Evolutionary conservation across 2,113 vertebrate species (phyloP).

Genomic region (Empidonax traillii): DNA sequence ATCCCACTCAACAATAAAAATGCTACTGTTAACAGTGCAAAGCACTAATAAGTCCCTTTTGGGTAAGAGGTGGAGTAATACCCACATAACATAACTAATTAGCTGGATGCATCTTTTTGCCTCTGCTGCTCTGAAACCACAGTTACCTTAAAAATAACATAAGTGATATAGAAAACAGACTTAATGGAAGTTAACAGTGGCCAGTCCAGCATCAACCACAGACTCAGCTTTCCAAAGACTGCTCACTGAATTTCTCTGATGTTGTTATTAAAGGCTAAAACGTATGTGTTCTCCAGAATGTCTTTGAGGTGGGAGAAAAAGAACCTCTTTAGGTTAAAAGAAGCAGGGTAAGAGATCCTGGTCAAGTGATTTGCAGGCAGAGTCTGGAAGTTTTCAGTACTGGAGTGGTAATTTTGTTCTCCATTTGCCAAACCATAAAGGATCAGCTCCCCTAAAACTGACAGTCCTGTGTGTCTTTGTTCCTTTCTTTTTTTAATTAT

Average conservation of each 20-base stretch:
- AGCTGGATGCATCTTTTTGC: neutral
- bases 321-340: neutral
- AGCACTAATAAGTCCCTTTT: neutral
- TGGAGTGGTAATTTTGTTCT: neutral
- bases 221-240: neutral
- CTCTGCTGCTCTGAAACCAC: neutral
- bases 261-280: neutral
- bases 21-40: neutral
- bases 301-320: neutral
- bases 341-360: neutral
- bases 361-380: conserved; percentile 11
- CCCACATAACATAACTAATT: neutral
- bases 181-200: neutral
- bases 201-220: neutral
- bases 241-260: neutral
- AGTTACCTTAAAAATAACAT: neutral
- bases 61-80: neutral
- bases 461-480: neutral
- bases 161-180: neutral
- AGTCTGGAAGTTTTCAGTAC: neutral
- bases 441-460: neutral
- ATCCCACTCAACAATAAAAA: neutral
- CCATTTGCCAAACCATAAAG: conserved; percentile 44
- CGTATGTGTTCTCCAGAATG: neutral
- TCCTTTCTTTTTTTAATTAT: neutral